Base-by-base conservation (phyloP, 1,140 invertebrate species). In the Drosophila guanche region DNA sequence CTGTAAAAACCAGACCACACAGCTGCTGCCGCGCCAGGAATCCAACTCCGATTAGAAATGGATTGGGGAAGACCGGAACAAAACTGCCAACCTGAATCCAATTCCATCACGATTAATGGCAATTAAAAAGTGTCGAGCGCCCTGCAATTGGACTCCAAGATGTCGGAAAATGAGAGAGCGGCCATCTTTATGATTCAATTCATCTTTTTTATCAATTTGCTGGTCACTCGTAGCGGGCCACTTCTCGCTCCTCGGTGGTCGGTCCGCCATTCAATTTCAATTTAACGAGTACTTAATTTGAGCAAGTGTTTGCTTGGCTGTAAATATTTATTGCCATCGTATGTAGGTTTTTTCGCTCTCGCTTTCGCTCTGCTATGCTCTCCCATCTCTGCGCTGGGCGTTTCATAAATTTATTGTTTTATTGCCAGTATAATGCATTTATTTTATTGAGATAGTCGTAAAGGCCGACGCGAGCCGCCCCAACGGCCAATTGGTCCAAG, bases 241-340 rank as follows among this genome's bases (percentile, higher is more conserved):
- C 8, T 37, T 37, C 33, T 12, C 8, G 33, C 10, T 37, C 29
- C 33, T 52, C 40, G 46, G 23, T 48, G 73, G 45, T 72, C 62
- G 37, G 16, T 55, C 45, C 57, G 73, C 78, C 66, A 78, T 88
- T 80, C 83, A 88, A 86, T 86, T 88, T 77, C 75, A 65, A 72
- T 86, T 86, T 86, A 86, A 88, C 83, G 78, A 88, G 81, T 86
- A 81, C 81, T 86, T 86, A 86, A 86, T 86, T 88, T 83, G 70
- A 88, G 83, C 83, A 86, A 86, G 81, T 86, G 81, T 86, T 86
- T 88, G 81, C 75, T 88, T 83, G 81, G 83, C 75, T 88, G 83
- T 86, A 88, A 86, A 86, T 86, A 86, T 86, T 86, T 86, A 86
- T 88, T 56, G 75, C 69, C 62, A 56, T 66, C 60, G 78, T 71